Evolutionary conservation across 2,113 vertebrate species (phyloP).

Genomic region (Passerina amoena): DNA sequence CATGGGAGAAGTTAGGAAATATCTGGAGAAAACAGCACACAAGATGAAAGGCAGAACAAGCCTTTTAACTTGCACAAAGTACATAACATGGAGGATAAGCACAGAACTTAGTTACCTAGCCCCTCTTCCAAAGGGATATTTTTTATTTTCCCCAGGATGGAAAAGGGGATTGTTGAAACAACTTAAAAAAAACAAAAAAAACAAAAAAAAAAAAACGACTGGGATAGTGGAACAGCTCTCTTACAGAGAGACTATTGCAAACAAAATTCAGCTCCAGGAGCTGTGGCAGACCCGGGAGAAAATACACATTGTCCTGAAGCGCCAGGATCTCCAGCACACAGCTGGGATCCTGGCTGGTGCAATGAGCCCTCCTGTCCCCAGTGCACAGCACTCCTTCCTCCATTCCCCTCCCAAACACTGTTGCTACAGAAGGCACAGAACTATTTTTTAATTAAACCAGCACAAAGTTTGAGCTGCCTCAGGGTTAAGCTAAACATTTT

Average conservation of each 20-base stretch:
- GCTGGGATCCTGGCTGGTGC: neutral
- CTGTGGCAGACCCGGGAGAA: neutral
- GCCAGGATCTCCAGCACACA: fast-evolving
- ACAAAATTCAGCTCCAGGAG: neutral
- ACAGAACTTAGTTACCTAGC: neutral
- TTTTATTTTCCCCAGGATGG: neutral
- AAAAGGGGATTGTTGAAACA: neutral
- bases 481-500: neutral
- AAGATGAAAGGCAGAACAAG: constrained; percentile 68
- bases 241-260: neutral
- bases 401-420: neutral
- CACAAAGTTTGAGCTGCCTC: neutral
- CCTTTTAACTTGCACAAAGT: constrained; percentile 57
- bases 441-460: constrained; percentile 27
- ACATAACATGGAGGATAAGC: neutral
- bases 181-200: neutral
- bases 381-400: neutral
- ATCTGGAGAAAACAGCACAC: constrained; percentile 69
- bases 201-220: neutral
- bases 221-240: neutral
- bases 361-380: neutral
- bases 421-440: neutral
- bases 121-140: neutral
- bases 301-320: fast-evolving
- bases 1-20: constrained; percentile 80